Conservation (phyloP, 2,888 invertebrate species). For the Anorthoa munda region DNA sequence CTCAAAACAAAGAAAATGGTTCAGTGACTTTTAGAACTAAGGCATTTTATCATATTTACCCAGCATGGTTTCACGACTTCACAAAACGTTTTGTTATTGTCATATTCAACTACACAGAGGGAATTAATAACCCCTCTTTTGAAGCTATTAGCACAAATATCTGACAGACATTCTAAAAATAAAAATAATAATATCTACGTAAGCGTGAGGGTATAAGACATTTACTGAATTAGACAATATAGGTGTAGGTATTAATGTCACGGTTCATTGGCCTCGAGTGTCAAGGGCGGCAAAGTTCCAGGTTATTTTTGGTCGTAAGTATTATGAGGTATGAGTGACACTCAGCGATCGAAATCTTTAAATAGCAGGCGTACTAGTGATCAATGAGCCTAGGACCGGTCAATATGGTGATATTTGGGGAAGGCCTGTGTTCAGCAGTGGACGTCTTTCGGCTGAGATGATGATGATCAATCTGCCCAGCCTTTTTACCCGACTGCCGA, state of each 20-base stretch:
- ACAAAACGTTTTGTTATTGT: not conserved
- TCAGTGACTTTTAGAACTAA: too few species aligned
- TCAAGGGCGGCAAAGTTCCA: conserved; percentile 1
- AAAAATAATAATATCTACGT: not conserved
- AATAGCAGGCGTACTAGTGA: too few species aligned
- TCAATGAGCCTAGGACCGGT: too few species aligned
- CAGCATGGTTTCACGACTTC: not conserved
- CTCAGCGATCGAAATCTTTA: too few species aligned
- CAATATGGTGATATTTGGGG: too few species aligned
- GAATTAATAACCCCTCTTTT: not conserved
- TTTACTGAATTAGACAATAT: not conserved
- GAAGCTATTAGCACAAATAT: not conserved
- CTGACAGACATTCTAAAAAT: conserved; percentile 7
- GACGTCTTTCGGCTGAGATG: too few species aligned
- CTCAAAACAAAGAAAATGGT: too few species aligned
- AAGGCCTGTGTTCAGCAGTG: too few species aligned
- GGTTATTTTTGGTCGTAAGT: not conserved
- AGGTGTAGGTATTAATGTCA: not conserved
- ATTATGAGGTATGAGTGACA: too few species aligned
- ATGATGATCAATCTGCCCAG: too few species aligned
- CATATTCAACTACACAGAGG: not conserved
- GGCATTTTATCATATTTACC: not conserved
- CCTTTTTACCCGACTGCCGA: too few species aligned
- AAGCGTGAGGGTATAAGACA: not conserved
- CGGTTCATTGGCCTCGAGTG: conserved; percentile 3